These are phyloP conservation scores for Leucophora obtusa DNA, from an alignment of 2,888 invertebrate genomes.

Conservation along the genomic window DNA sequence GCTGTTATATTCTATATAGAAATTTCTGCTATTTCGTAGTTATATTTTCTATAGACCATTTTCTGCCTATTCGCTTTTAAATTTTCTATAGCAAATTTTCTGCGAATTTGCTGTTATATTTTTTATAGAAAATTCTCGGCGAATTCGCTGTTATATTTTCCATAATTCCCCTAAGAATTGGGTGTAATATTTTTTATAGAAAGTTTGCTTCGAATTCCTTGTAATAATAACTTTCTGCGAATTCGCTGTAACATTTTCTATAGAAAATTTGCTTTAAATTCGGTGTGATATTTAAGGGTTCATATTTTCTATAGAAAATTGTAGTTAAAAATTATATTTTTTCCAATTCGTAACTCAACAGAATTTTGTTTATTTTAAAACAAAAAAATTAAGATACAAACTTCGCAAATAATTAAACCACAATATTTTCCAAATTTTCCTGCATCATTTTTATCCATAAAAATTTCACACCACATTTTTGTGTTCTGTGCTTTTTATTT, in stretches of 20 bases:
- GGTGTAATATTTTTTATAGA: background rate
- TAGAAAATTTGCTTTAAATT: too few species aligned
- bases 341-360: too few species aligned
- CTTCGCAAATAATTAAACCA: background rate
- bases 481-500: background rate
- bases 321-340: too few species aligned
- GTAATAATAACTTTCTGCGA: too few species aligned
- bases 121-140: too few species aligned
- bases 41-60: background rate
- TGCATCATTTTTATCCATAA: constrained; percentile 22
- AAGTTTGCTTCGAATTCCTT: background rate
- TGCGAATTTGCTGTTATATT: too few species aligned
- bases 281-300: background rate
- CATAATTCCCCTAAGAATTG: background rate
- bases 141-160: too few species aligned
- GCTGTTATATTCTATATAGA: background rate
- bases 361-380: too few species aligned
- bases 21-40: background rate
- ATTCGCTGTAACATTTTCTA: too few species aligned
- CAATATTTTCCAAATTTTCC: background rate
- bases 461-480: constrained; percentile 26
- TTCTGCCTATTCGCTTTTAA: too few species aligned
- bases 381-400: background rate
- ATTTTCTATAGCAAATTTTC: too few species aligned
- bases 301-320: background rate